Evolutionary conservation across 2,888 invertebrate genomes (phyloP), one percentile per base, ranked within the genome.

Genomic region (Caenorhabditis sp.): DNA sequence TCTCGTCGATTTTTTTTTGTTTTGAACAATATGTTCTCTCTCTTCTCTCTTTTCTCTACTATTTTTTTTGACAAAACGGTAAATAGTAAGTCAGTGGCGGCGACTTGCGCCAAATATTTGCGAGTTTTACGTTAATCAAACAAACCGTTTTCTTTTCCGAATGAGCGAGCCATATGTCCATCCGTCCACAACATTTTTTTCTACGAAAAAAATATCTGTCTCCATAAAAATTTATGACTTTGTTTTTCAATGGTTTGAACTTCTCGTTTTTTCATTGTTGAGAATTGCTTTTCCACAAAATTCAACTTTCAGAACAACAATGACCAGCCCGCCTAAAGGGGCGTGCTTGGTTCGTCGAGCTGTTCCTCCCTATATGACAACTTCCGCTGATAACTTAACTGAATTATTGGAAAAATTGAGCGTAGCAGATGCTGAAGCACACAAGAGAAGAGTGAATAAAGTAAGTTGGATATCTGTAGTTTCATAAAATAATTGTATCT

Each of bases 41-140:
- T 43, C 43, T 17, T 43, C 43, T 43, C 43, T 43, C 17, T 43
- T 43, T 43, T 43, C 43, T 43, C 43, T 10, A 5, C 17, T 43
- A 43, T 43, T 43, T 43, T 43, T 43, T 43, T 43, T 43, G 43
- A 43, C 43, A 43, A 43, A 43, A 43, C 43, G 43, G 43, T 43
- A 43, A 43, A 43, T 43, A 43, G 43, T 43, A 17, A 43, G 43
- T 10, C 43, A 43, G 43, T 43, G 43, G 43, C 43, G 43, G 43
- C 43, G 43, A 43, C 43, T 43, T 43, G 43, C 43, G 43, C 43
- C 43, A 43, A 43, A 43, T 43, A 43, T 43, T 43, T 43, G 43
- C 43, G 43, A 43, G 17, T 43, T 43, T 43, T 43, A 17, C 43
- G 43, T 14, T 10, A 43, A 17, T 10, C 43, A 43, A 43, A 43